These are phyloP conservation scores for Cavia porcellus DNA, from an alignment of 2,113 vertebrate genomes.

Conservation along the genomic window DNA sequence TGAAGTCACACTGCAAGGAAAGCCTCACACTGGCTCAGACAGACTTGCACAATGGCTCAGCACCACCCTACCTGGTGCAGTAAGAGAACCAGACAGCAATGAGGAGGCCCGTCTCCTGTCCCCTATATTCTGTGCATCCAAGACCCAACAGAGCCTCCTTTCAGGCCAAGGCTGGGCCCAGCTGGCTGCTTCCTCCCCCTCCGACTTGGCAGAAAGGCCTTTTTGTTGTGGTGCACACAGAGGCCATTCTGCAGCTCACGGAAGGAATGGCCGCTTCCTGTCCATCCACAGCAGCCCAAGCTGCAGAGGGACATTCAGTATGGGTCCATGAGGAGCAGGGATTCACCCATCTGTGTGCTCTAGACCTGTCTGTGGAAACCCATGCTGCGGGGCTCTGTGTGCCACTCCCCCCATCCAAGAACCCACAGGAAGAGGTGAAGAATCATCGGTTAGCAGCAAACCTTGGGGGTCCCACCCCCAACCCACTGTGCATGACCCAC, in stretches of 20 bases:
- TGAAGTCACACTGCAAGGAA: slow-evolving; percentile 41
- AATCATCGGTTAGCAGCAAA: neutral
- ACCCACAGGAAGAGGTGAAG: neutral
- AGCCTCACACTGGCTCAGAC: neutral
- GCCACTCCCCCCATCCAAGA: neutral
- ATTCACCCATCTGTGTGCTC: neutral
- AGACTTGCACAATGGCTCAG: neutral
- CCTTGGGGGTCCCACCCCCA: neutral
- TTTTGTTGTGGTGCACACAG: slow-evolving; percentile 81
- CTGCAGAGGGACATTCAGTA: neutral
- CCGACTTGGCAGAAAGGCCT: slow-evolving; percentile 80
- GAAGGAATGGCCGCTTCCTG: slow-evolving; percentile 74
- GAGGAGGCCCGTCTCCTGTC: neutral
- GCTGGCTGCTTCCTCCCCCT: slow-evolving; percentile 64
- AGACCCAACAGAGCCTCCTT: slow-evolving; percentile 79
- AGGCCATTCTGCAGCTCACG: slow-evolving; percentile 71
- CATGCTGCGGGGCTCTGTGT: neutral
- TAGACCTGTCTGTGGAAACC: neutral
- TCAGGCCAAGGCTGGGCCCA: slow-evolving; percentile 67
- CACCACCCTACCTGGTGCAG: neutral
- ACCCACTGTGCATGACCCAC: neutral
- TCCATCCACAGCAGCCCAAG: slow-evolving; percentile 40
- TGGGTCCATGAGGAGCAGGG: neutral
- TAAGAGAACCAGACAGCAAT: neutral
- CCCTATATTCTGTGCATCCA: neutral